Conservation (phyloP, 2,113 vertebrate species). For the Callospermophilus lateralis region DNA sequence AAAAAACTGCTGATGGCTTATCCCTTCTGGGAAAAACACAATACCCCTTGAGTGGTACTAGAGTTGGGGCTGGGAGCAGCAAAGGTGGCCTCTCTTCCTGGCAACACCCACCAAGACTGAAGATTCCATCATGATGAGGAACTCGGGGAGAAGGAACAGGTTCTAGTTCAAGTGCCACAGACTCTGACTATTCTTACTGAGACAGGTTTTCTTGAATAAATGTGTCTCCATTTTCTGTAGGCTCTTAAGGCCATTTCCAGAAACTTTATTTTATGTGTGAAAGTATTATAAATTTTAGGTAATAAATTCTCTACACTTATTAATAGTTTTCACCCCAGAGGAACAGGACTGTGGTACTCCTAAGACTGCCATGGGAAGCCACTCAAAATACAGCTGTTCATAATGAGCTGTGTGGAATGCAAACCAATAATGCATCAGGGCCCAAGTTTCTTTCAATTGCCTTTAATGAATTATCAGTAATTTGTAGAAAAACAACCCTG, state of each 20-base stretch:
- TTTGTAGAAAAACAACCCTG: too few relatives aligned
- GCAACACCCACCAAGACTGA: not conserved
- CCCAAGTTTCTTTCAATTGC: too few relatives aligned
- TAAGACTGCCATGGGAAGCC: not conserved
- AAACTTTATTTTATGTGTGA: not conserved
- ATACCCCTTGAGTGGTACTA: not conserved
- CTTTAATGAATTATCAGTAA: too few relatives aligned
- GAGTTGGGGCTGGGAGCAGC: rapidly evolving
- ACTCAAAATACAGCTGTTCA: not conserved
- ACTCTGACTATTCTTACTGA: not conserved
- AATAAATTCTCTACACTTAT: not conserved
- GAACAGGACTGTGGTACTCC: rapidly evolving
- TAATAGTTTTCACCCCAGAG: not conserved
- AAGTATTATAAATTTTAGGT: not conserved
- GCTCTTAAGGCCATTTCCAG: not conserved
- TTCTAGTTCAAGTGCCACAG: not conserved
- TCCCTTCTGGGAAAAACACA: not conserved
- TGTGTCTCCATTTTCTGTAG: not conserved
- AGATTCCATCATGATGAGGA: not conserved
- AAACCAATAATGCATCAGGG: too few relatives aligned
- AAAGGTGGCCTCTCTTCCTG: not conserved
- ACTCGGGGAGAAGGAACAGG: not conserved
- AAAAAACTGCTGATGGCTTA: not conserved
- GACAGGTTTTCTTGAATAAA: not conserved
- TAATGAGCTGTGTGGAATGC: too few relatives aligned